Evolutionary conservation across 1,140 invertebrate genomes (phyloP).

Genomic region (Temnothorax curvispinosus): DNA sequence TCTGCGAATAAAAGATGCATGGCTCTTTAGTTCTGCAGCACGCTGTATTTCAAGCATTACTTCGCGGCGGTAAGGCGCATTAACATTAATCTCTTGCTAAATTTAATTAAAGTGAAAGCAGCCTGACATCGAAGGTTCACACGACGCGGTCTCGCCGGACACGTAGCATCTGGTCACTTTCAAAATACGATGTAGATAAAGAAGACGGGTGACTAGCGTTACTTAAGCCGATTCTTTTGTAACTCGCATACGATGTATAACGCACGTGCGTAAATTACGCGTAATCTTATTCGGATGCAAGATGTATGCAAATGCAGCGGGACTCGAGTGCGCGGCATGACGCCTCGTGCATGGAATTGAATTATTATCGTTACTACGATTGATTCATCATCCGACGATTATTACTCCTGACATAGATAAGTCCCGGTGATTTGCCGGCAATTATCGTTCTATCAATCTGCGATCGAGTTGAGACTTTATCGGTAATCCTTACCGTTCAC

Average conservation of each 20-base stretch:
- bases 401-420: constrained; percentile 46
- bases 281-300: constrained; percentile 10
- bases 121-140: constrained; percentile 33
- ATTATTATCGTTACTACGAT: constrained; percentile 48
- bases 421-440: constrained; percentile 24
- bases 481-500: background rate
- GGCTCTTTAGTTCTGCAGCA: background rate
- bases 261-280: background rate
- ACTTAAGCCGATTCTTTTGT: constrained; percentile 23
- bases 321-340: background rate
- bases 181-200: constrained; percentile 49
- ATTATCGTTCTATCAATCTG: constrained; percentile 48
- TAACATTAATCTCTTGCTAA: constrained; percentile 69
- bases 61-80: constrained; percentile 30
- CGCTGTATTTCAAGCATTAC: background rate
- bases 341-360: constrained; percentile 6
- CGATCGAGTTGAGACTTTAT: constrained; percentile 3
- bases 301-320: constrained; percentile 20
- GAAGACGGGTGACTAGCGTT: background rate
- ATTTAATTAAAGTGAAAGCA: constrained; percentile 74
- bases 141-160: constrained; percentile 1
- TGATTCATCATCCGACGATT: constrained; percentile 51
- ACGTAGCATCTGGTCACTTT: constrained; percentile 61
- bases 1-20: background rate
- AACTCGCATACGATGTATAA: background rate